Conservation (phyloP, 1,140 invertebrate genomes). For the Hesperophylax magnus region DNA sequence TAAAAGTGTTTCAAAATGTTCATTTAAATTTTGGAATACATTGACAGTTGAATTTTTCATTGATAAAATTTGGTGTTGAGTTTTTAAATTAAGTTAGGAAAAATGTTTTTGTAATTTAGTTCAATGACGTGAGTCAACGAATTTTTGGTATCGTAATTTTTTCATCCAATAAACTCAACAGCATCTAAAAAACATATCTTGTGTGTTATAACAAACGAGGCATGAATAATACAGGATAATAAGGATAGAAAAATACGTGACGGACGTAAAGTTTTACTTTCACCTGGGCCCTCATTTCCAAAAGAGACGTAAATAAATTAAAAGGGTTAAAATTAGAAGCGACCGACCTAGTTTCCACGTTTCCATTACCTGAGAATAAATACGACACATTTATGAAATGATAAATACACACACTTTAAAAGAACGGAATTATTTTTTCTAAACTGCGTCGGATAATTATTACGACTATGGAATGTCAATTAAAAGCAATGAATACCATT, state of each 20-base stretch:
- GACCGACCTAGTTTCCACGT: too few relatives aligned
- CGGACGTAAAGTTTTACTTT: background rate
- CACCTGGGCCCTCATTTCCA: too few relatives aligned
- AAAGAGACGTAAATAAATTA: too few relatives aligned
- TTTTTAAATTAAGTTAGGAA: background rate
- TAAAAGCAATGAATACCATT: too few relatives aligned
- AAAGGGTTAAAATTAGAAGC: too few relatives aligned
- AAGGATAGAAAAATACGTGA: conserved; percentile 1
- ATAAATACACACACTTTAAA: too few relatives aligned
- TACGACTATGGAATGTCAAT: too few relatives aligned
- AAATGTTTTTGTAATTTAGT: background rate
- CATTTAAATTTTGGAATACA: background rate
- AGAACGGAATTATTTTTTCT: too few relatives aligned
- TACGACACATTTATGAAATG: too few relatives aligned
- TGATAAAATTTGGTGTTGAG: background rate
- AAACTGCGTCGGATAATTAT: too few relatives aligned
- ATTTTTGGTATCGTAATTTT: background rate
- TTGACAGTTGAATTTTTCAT: background rate
- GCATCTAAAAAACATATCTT: background rate
- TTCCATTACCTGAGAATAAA: too few relatives aligned
- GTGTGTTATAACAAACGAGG: background rate
- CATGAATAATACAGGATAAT: background rate
- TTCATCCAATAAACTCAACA: background rate
- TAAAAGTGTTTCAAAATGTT: background rate
- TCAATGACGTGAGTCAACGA: background rate